Evolutionary conservation across 2,888 invertebrate genomes (phyloP).

Genomic region (Melikaiella ostensackeni): DNA sequence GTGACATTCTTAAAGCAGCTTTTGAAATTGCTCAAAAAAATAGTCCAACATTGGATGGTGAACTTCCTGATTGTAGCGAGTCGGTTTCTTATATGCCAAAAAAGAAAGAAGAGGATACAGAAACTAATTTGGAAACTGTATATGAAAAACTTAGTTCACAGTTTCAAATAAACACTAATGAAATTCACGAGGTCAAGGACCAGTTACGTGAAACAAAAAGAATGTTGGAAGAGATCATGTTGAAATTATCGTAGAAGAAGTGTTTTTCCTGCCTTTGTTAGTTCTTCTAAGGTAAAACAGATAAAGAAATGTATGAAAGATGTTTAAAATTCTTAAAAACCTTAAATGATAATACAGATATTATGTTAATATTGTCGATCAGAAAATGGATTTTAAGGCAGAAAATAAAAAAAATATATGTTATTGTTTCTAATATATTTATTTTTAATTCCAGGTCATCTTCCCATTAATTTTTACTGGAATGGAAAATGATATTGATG

Average conservation of each 20-base stretch:
- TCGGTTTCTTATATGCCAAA: slow-evolving; percentile 62
- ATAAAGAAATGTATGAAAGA: background rate
- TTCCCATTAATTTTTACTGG: slow-evolving; percentile 91
- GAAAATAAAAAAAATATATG: background rate
- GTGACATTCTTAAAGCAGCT: slow-evolving; percentile 75
- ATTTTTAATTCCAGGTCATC: slow-evolving; percentile 81
- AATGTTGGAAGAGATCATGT: slow-evolving; percentile 63
- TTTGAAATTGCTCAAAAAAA: slow-evolving; percentile 77
- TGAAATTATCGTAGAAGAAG: slow-evolving; percentile 45
- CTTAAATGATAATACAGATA: too few species aligned
- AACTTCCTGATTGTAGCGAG: slow-evolving; percentile 59
- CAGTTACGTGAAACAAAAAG: slow-evolving; percentile 68
- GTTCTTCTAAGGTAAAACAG: background rate
- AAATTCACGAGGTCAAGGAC: slow-evolving; percentile 65
- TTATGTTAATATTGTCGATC: background rate
- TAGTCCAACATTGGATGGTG: slow-evolving; percentile 60
- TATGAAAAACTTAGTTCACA: slow-evolving; percentile 63
- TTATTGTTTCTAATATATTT: too few species aligned
- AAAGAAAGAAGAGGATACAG: slow-evolving; percentile 58
- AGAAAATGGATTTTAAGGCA: slow-evolving; percentile 1
- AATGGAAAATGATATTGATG: slow-evolving; percentile 88
- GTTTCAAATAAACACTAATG: slow-evolving; percentile 65
- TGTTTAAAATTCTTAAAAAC: too few species aligned
- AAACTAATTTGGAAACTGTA: slow-evolving; percentile 55
- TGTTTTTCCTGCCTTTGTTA: background rate